A percentile compares a stretch with the other conserved stretches of the same genome.
phyloP scores from a whole-genome alignment of 2,888 invertebrate genomes.

The Synergus japonicus region DNA sequence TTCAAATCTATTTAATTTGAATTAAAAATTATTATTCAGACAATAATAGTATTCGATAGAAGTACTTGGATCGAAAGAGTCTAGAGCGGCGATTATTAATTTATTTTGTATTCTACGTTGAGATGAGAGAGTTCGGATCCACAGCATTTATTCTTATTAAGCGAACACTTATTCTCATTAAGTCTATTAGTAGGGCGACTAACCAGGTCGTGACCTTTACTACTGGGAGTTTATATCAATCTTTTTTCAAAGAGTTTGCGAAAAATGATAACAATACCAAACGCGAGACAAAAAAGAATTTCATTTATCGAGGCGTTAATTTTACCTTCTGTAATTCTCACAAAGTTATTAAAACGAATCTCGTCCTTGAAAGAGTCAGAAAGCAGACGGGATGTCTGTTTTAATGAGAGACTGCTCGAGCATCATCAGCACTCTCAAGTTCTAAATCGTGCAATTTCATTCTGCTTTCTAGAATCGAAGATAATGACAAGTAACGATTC shows the following conservation, averaged over 20 bases:
- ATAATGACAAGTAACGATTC: background rate
- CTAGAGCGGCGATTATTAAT: background rate
- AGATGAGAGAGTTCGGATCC: slow-evolving; percentile 47
- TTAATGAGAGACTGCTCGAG: background rate
- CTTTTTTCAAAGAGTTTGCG: background rate
- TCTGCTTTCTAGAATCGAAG: background rate
- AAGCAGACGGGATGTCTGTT: background rate
- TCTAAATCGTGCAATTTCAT: background rate
- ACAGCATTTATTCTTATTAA: slow-evolving; percentile 59
- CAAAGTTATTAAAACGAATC: background rate
- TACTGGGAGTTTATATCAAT: background rate
- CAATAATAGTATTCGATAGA: background rate
- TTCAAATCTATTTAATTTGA: too few relatives aligned
- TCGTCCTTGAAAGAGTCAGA: background rate
- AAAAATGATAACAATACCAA: background rate
- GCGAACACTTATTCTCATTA: slow-evolving; percentile 64
- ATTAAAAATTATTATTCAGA: background rate
- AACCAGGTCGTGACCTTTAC: slow-evolving; percentile 50
- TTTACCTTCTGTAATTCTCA: background rate
- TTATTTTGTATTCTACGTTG: slow-evolving; percentile 40
- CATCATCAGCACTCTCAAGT: background rate
- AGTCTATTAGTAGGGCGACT: slow-evolving; percentile 59
- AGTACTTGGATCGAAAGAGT: background rate
- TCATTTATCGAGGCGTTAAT: background rate
- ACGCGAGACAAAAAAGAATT: background rate